Percentiles rank a stretch among this genome's conserved stretches.
Evolutionary conservation across 1,140 invertebrate genomes (phyloP).

Genomic region (Mactra quadrangularis): DNA sequence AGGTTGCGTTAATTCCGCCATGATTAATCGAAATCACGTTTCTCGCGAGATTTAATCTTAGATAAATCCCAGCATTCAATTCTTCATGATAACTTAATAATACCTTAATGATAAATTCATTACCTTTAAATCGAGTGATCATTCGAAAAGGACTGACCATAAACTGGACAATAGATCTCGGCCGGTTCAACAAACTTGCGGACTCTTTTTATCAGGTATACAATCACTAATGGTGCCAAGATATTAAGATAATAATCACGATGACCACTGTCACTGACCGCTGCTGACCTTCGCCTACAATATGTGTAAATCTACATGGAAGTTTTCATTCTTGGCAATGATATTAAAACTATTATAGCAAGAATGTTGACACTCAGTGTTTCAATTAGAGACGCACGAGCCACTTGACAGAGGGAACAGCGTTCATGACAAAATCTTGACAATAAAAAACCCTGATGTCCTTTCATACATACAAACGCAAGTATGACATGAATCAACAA

Average conservation of each 20-base stretch:
- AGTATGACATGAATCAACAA: too few relatives aligned
- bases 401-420: too few relatives aligned
- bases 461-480: too few relatives aligned
- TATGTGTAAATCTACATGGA: too few relatives aligned
- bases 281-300: background rate
- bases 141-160: background rate
- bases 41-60: background rate
- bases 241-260: background rate
- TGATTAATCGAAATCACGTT: conserved; percentile 11
- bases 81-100: conserved; percentile 24
- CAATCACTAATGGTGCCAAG: conserved; percentile 9
- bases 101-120: conserved; percentile 39
- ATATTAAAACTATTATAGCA: too few relatives aligned
- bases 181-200: conserved; percentile 24
- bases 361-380: too few relatives aligned
- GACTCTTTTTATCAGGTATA: conserved; percentile 1
- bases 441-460: too few relatives aligned
- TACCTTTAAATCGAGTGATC: conserved; percentile 27
- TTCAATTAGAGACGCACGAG: too few relatives aligned
- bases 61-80: conserved; percentile 6
- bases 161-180: background rate
- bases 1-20: conserved; percentile 1
- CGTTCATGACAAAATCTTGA: too few relatives aligned
- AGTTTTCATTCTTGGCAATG: too few relatives aligned
- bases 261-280: conserved; percentile 35